Evolutionary conservation across 2,797 vertebrate genomes (phyloP), one percentile per base, ranked within the genome.

Genomic region (Neopelma chrysocephalum): DNA sequence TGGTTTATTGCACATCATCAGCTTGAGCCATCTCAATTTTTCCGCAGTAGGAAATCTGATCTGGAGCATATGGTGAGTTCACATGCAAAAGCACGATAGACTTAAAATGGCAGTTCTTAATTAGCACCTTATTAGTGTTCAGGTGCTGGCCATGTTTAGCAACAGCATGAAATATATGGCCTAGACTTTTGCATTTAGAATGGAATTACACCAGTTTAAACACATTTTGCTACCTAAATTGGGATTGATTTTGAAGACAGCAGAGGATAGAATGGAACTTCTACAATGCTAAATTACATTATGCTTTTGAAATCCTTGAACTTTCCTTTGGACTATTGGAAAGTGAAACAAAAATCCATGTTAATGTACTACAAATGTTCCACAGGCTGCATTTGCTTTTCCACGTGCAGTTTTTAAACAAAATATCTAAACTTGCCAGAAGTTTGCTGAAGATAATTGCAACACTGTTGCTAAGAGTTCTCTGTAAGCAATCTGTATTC

Each of bases 21-120:
- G 3, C 78, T 89, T 61, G 48, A 93, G 53, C 80, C 47, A 68
- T 61, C 85, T 93, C 88, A 77, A n/a, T 85, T 90, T 73, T 92
- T 87, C 85, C 73, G 27, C 86, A 77, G 86, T 32, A 87, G 72
- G 93, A 91, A 83, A 82, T 72, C 64, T 91, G 79, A 94, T 93
- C 58, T 78, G 29, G 76, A 96, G 64, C 91, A 94, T 94, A 96
- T 96, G 96, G 91, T 68, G 65, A 96, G 73, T 87, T 94, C 91
- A 89, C 23, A 31, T 85, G 64, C 71, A 82, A 85, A 95, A 93
- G 25, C 65, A 88, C 2, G 19, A 90, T 60, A 85, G 80, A 87
- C 81, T 95, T 92, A 86, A 92, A 94, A 91, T 96, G 94, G 91
- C 93, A 96, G 60, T 57, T 96, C 94, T 92, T 96, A 96, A 96